Conservation (phyloP, 2,888 invertebrate species). For the Heterodera filipjevi region DNA sequence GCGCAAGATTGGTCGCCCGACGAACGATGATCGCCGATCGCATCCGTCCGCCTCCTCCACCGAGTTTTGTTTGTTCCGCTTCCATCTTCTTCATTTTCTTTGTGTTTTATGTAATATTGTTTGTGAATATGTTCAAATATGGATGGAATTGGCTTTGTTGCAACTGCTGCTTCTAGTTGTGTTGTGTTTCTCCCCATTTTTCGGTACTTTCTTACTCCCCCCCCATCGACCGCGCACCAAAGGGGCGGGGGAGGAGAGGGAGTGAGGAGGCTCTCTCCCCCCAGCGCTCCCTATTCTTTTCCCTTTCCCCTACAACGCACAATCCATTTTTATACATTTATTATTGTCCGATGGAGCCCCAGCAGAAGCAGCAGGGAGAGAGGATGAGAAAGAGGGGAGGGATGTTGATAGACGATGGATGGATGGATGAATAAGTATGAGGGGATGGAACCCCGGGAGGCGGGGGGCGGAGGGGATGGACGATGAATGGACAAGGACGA, state of each 20-base stretch:
- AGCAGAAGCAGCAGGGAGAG: not conserved
- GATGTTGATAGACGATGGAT: slow-evolving; percentile 4
- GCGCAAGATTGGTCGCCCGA: not conserved
- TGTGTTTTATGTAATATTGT: not conserved
- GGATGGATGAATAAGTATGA: slow-evolving; percentile 2
- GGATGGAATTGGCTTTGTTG: too few relatives aligned
- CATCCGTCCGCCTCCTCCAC: not conserved
- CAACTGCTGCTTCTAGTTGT: not conserved
- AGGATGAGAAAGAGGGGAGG: not conserved
- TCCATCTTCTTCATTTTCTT: not conserved
- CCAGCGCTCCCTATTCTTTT: not conserved
- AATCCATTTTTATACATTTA: slow-evolving; percentile 4
- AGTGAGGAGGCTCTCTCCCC: too few relatives aligned
- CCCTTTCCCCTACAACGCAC: not conserved
- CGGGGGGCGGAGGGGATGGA: not conserved
- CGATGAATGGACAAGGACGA: slow-evolving; percentile 5
- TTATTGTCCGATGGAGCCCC: not conserved
- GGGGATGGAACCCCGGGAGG: not conserved
- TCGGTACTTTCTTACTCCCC: not conserved
- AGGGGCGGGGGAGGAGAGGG: too few relatives aligned
- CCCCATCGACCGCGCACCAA: not conserved
- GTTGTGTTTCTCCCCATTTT: not conserved
- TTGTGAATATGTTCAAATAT: not conserved
- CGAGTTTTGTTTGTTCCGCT: not conserved
- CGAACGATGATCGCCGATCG: not conserved